Percentiles rank a stretch among this genome's conserved stretches.
phyloP scores from a whole-genome alignment of 2,797 vertebrate species.

The Alauda arvensis region DNA sequence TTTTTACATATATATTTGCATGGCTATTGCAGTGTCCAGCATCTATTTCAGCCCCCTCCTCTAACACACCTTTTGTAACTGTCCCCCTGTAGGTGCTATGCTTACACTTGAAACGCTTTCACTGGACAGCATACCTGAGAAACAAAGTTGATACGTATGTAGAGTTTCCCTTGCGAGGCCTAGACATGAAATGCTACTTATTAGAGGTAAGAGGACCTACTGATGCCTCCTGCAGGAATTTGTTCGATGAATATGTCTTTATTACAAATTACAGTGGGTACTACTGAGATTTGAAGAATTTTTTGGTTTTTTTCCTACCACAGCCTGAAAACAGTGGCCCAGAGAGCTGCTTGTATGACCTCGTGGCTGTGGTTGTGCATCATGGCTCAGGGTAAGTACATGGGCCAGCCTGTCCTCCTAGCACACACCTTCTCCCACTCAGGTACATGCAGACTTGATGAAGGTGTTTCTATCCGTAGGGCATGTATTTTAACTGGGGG shows the following conservation, averaged over 20 bases:
- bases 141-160: conserved; percentile 98
- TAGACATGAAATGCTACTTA: conserved; percentile 95
- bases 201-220: conserved; percentile 80
- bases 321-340: conserved; percentile 90
- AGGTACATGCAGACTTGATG: not conserved
- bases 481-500: not conserved
- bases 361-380: conserved; percentile 94
- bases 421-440: not conserved
- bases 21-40: not conserved
- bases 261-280: not conserved
- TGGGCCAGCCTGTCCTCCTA: not conserved
- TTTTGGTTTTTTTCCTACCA: not conserved
- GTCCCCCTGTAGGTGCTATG: conserved; percentile 84
- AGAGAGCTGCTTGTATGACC: conserved; percentile 90
- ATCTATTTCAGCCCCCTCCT: not conserved
- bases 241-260: fast-evolving
- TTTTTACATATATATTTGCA: no score
- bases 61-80: not conserved
- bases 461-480: not conserved
- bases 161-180: conserved; percentile 89
- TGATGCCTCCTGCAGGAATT: not conserved
- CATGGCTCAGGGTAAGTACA: conserved; percentile 95
- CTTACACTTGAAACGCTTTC: conserved; percentile 96
- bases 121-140: conserved; percentile 97
- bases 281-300: not conserved